These are phyloP conservation scores for Leptothorax acervorum DNA, from an alignment of 2,888 invertebrate species.

Conservation along the genomic window DNA sequence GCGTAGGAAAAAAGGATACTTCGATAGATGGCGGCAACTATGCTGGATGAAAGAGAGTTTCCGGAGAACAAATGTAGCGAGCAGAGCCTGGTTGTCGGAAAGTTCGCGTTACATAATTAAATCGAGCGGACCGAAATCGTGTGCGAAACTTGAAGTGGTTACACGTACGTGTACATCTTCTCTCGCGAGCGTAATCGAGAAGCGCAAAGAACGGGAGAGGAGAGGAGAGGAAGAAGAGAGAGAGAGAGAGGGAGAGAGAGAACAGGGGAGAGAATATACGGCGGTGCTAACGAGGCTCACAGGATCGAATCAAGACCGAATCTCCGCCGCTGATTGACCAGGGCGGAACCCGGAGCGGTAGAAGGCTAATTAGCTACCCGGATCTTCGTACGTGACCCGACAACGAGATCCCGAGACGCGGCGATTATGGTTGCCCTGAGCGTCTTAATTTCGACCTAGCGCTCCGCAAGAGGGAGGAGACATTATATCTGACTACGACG, in stretches of 20 bases:
- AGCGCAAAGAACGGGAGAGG: slow-evolving; percentile 30
- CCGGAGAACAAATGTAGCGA: slow-evolving; percentile 47
- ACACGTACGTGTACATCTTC: slow-evolving; percentile 61
- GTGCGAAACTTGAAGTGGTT: slow-evolving; percentile 60
- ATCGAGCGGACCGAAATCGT: slow-evolving; percentile 65
- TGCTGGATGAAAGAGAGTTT: slow-evolving; percentile 47
- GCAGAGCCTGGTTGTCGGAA: slow-evolving; percentile 48
- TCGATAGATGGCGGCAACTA: slow-evolving; percentile 1
- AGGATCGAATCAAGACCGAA: slow-evolving; percentile 80
- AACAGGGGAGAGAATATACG: slow-evolving; percentile 59
- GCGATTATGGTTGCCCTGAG: slow-evolving; percentile 75
- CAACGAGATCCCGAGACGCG: slow-evolving; percentile 74
- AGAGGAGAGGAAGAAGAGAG: slow-evolving; percentile 7
- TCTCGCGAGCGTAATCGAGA: slow-evolving; percentile 32
- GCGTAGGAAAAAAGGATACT: background rate
- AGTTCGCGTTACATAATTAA: slow-evolving; percentile 68
- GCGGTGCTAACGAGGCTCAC: slow-evolving; percentile 77
- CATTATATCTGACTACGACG: slow-evolving; percentile 57
- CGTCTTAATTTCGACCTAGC: slow-evolving; percentile 74
- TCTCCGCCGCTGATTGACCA: slow-evolving; percentile 77
- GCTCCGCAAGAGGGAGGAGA: slow-evolving; percentile 38
- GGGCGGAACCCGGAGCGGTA: slow-evolving; percentile 69
- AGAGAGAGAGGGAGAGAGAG: slow-evolving; percentile 15
- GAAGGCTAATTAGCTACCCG: slow-evolving; percentile 76
- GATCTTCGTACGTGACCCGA: slow-evolving; percentile 76